Evolutionary conservation across 2,888 invertebrate species (phyloP).

Genomic region (Hypsopygia costalis): DNA sequence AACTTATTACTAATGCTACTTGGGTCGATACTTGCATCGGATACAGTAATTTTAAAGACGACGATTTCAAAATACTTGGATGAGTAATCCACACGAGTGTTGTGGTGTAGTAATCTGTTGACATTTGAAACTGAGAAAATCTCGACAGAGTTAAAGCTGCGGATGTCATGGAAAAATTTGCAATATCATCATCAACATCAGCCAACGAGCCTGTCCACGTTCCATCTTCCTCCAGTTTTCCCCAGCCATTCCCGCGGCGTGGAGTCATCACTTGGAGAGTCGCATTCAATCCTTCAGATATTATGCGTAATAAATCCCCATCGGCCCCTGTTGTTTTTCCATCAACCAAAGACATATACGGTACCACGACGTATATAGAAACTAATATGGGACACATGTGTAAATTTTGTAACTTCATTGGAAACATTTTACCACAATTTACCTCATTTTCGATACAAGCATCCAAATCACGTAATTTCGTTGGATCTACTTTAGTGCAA

Average conservation of each 20-base stretch:
- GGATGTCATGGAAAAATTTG: slow-evolving; percentile 65
- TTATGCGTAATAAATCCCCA: slow-evolving; percentile 48
- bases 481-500: slow-evolving; percentile 40
- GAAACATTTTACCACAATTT: slow-evolving; percentile 32
- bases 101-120: slow-evolving; percentile 34
- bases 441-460: slow-evolving; percentile 17
- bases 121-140: slow-evolving; percentile 49
- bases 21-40: slow-evolving; percentile 42
- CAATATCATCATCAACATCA: slow-evolving; percentile 49
- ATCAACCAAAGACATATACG: slow-evolving; percentile 47
- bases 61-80: slow-evolving; percentile 37
- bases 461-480: slow-evolving; percentile 28
- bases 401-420: slow-evolving; percentile 46
- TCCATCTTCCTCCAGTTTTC: slow-evolving; percentile 40
- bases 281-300: slow-evolving; percentile 48
- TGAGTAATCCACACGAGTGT: slow-evolving; percentile 54
- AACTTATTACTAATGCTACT: slow-evolving; percentile 39
- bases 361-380: slow-evolving; percentile 52
- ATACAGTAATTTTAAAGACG: slow-evolving; percentile 51
- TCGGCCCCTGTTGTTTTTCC: slow-evolving; percentile 48
- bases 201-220: slow-evolving; percentile 61
- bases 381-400: slow-evolving; percentile 46
- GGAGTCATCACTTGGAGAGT: slow-evolving; percentile 48
- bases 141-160: slow-evolving; percentile 47
- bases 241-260: slow-evolving; percentile 50